phyloP scores from a whole-genome alignment of 2,888 invertebrate species.

The Conchocele bisecta region DNA sequence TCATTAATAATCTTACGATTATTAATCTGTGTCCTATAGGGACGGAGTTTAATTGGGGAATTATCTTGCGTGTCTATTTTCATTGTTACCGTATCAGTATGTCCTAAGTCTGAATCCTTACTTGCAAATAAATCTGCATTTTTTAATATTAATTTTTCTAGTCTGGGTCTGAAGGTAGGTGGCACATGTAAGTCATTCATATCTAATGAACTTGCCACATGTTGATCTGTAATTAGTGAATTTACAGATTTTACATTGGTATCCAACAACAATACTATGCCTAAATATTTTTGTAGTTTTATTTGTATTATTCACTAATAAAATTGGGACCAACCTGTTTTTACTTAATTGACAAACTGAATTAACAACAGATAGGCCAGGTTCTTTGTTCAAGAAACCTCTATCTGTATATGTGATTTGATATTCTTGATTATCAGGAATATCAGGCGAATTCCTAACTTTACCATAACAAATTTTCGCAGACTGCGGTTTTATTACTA shows the following conservation, averaged over 20 bases:
- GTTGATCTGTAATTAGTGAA: background rate
- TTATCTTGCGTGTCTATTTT: constrained; percentile 16
- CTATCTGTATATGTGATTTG: background rate
- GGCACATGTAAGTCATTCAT: constrained; percentile 21
- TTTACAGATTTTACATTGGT: background rate
- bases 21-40: constrained; percentile 23
- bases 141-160: constrained; percentile 8
- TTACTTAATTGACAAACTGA: background rate
- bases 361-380: constrained; percentile 7
- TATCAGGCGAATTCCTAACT: background rate
- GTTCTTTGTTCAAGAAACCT: constrained; percentile 3
- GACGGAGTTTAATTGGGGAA: constrained; percentile 13
- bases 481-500: constrained; percentile 9
- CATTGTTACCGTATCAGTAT: constrained; percentile 33
- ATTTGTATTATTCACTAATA: constrained; percentile 20
- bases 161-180: background rate
- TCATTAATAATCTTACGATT: constrained; percentile 23
- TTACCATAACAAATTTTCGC: background rate
- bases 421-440: background rate
- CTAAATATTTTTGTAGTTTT: constrained; percentile 4
- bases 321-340: background rate
- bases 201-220: too few species aligned
- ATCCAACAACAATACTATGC: background rate
- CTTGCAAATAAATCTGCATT: constrained; percentile 38
- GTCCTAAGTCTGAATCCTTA: constrained; percentile 32